These are phyloP conservation scores for Caenorhabditis imperialis DNA, from an alignment of 2,888 invertebrate genomes.

Conservation along the genomic window DNA sequence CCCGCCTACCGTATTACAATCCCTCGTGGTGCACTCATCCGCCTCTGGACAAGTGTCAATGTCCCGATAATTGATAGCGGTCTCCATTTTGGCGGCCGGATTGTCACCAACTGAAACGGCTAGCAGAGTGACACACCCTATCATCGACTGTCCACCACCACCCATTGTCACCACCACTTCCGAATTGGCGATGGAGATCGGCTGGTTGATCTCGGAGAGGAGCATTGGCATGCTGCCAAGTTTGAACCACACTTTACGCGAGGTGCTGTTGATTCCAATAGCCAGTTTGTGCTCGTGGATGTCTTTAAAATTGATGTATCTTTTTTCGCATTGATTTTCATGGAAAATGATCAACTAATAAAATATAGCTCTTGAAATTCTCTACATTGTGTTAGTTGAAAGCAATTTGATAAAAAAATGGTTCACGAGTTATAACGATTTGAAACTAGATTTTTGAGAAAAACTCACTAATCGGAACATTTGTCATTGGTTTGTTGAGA, in stretches of 20 bases:
- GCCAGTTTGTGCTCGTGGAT: slow-evolving; percentile 33
- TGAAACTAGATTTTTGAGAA: not conserved
- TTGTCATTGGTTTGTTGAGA: slow-evolving; percentile 55
- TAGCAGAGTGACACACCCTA: slow-evolving; percentile 60
- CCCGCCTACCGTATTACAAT: slow-evolving; percentile 51
- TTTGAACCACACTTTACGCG: slow-evolving; percentile 24
- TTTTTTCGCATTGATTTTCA: too few species aligned
- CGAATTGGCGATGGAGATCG: slow-evolving; percentile 41
- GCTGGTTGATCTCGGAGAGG: slow-evolving; percentile 46
- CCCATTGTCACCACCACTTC: slow-evolving; percentile 50
- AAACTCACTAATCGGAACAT: slow-evolving; percentile 53
- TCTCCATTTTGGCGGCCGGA: slow-evolving; percentile 5
- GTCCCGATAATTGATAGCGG: slow-evolving; percentile 35
- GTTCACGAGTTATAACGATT: not conserved
- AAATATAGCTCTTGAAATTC: too few species aligned
- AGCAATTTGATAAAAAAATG: too few species aligned
- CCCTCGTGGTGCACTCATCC: slow-evolving; percentile 53
- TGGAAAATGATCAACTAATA: too few species aligned
- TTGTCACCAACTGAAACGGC: slow-evolving; percentile 44
- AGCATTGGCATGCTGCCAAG: slow-evolving; percentile 20
- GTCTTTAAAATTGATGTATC: too few species aligned
- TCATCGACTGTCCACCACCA: slow-evolving; percentile 55
- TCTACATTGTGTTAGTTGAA: too few species aligned
- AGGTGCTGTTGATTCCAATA: slow-evolving; percentile 29
- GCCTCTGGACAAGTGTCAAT: slow-evolving; percentile 50